Base-by-base conservation (phyloP, 2,888 invertebrate species). In the Phrixothrix hirtus region DNA sequence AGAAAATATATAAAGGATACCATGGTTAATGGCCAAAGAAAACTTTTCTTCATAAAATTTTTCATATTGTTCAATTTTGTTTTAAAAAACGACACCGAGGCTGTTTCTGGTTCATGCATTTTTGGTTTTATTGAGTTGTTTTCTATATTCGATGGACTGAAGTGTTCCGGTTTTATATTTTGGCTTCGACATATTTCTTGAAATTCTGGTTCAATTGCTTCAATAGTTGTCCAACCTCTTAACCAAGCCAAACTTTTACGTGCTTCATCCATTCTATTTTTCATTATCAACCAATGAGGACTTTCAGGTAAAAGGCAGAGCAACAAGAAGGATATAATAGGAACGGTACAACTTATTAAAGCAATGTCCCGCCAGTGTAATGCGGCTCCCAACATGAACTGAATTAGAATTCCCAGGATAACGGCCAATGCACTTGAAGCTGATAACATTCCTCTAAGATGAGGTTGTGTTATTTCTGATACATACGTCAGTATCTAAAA, bases 401-500 rank as follows among this genome's bases (percentile, higher is more conserved):
- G 88, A 0, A 85, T 81, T 67, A 90, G 85, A 13, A 89, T 81
- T 0, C 91, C 91, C 1, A 85, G 74, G 53, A 89, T 89, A 59
- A 90, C 85, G 59, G 87, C 82, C 74, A 88, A 83, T 0, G 88
- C 84, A 54, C 89, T 87, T 11, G 88, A 84, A 3, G 90, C 88
- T 0, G 89, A 80, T 1, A 89, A 76, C 61, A 85, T 80, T 1
- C 91, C 91, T 17, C 91, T 81, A 26, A 90, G 79, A 65, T 88
- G 85, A 0, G 91, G 90, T 70, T 90, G 86, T 0, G 89, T 88
- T 38, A 92, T 84, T 77, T 92, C 91, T 2, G 91, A 89, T 9
- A 91, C 89, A 70, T 91, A 92, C 0, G 90, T 90, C 62, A 91
- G 74, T 17, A 89, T 86, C 87, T 87, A 65, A 16, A 69, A 68